phyloP scores from a whole-genome alignment of 2,113 vertebrate genomes.

The Polypterus bichir region DNA sequence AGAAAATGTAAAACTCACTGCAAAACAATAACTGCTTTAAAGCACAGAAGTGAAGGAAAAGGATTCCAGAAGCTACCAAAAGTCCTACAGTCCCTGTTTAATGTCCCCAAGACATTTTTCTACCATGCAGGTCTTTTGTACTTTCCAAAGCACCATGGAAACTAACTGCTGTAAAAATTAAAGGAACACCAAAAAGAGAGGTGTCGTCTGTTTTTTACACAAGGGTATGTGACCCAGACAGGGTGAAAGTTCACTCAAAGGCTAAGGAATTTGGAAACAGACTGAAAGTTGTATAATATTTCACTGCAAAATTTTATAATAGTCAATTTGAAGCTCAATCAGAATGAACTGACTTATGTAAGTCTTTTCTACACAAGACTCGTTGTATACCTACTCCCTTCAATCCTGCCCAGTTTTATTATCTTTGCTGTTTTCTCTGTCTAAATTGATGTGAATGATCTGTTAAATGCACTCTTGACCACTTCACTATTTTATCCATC shows the following conservation, averaged over 20 bases:
- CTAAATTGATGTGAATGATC: slow-evolving; percentile 1
- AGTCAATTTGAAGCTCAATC: too few species aligned
- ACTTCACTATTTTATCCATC: too few species aligned
- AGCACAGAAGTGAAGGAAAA: slow-evolving; percentile 34
- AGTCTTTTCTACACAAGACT: too few species aligned
- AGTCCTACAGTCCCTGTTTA: slow-evolving; percentile 52
- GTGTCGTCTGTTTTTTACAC: slow-evolving; percentile 34
- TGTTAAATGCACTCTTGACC: slow-evolving; percentile 16
- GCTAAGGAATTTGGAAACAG: slow-evolving; percentile 39
- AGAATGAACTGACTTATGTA: too few species aligned
- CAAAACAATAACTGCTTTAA: too few species aligned
- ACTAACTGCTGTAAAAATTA: slow-evolving; percentile 5
- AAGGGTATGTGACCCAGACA: slow-evolving; percentile 56
- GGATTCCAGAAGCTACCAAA: slow-evolving; percentile 48
- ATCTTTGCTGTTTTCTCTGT: too few species aligned
- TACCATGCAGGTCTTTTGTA: slow-evolving; percentile 14
- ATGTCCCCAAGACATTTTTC: slow-evolving; percentile 67
- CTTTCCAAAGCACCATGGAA: slow-evolving; percentile 9
- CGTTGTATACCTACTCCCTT: too few species aligned
- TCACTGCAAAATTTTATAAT: slow-evolving; percentile 20
- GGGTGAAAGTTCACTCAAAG: slow-evolving; percentile 49
- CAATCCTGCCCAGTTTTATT: too few species aligned
- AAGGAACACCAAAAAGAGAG: slow-evolving; percentile 25
- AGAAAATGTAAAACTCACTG: too few species aligned
- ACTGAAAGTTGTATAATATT: slow-evolving; percentile 35